A percentile compares a stretch with the other conserved stretches of the same genome.
These are phyloP conservation scores for Falcaria lacertinaria DNA, from an alignment of 2,888 invertebrate species.

Conservation along the genomic window DNA sequence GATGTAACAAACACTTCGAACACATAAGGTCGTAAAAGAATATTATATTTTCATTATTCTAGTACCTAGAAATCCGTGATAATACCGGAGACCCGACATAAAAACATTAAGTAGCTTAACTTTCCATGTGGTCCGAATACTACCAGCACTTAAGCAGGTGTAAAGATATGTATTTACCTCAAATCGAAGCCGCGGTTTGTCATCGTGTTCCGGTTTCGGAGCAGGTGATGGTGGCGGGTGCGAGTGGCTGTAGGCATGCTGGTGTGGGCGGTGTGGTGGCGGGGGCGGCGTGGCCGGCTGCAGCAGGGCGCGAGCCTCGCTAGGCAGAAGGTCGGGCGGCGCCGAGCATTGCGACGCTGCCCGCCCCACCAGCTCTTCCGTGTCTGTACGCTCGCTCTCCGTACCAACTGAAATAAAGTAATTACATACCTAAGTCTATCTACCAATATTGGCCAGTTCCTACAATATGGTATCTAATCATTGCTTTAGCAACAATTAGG, in stretches of 20 bases:
- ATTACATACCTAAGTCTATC: no score
- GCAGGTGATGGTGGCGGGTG: slow-evolving; percentile 35
- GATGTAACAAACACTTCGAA: no score
- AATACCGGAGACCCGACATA: no score
- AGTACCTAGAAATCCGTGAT: no score
- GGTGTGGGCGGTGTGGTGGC: slow-evolving; percentile 22
- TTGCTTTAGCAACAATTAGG: no score
- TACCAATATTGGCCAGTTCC: no score
- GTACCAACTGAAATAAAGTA: slow-evolving; percentile 74
- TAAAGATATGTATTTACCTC: slow-evolving; percentile 43
- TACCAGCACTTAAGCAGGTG: no score
- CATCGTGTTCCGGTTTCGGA: slow-evolving; percentile 39
- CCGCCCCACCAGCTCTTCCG: slow-evolving; percentile 84
- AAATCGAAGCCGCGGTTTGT: slow-evolving; percentile 64
- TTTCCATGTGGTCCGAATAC: no score
- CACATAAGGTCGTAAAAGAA: no score
- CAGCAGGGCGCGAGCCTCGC: slow-evolving; percentile 74
- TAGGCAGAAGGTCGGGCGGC: slow-evolving; percentile 81
- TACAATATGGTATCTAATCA: no score
- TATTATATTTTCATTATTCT: no score
- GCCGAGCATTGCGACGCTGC: slow-evolving; percentile 82
- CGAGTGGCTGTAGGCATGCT: slow-evolving; percentile 29
- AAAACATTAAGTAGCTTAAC: no score
- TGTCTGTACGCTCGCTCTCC: slow-evolving; percentile 83
- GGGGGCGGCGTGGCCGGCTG: slow-evolving; percentile 45